Evolutionary conservation across 2,113 vertebrate genomes (phyloP), one percentile per base, ranked within the genome.

Genomic region (Myiozetetes cayanensis): DNA sequence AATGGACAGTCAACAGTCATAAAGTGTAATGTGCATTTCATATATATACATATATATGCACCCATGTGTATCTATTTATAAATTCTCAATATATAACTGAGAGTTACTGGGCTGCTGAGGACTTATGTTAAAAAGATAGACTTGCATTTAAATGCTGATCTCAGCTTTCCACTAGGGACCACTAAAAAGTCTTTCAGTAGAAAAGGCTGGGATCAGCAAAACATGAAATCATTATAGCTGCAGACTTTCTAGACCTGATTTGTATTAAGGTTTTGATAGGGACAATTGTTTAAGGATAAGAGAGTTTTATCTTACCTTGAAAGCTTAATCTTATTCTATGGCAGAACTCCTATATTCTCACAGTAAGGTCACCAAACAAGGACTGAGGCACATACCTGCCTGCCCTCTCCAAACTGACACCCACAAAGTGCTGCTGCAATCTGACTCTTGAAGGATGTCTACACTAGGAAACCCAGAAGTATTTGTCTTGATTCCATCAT

Each of bases 171-270:
- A 97, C 97, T 78, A 91, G 98, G 96, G 98, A 98, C 96, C 96
- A 98, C 96, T 98, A 98, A 98, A 98, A 98, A 98, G 97, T 97
- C 95, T 98, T 98, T 98, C 96, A 97, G 92, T 89, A 94, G 94
- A 97, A 98, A 98, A 98, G 92, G 68, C 96, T 90, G 83, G 93
- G 97, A 98, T 98, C 98, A 98, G 98, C 98, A 98, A 98, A 98
- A 98, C 97, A 97, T 96, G 95, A 98, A 98, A 97, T 98, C 97
- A 96, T 98, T 98, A 98, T 95, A 95, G 94, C 96, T 96, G 95
- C 95, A 98, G 96, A 97, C 96, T 97, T 98, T 97, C 95, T 96
- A 97, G 96, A 81, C 96, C 96, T 97, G 96, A 94, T 97, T 98
- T 97, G 93, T 98, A 96, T 97, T 98, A 97, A 94, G 95, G 86